Evolutionary conservation across 1,140 invertebrate species (phyloP), one percentile per base, ranked within the genome.

Genomic region (Apocrypta bakeri): DNA sequence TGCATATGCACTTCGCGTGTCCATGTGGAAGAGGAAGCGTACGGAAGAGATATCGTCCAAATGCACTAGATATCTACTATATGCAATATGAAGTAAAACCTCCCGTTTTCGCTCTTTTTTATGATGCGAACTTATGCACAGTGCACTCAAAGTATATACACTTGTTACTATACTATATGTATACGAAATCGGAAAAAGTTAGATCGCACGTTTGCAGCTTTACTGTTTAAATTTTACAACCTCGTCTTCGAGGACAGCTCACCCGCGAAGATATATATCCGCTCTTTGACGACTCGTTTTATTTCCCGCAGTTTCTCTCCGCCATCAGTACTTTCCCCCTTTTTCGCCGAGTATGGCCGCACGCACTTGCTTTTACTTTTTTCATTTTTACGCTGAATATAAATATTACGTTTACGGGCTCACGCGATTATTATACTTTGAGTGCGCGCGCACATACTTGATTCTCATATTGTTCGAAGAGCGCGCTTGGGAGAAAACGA

Each of bases 401-500:
- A 37, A 72, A 72, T 72, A 42, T 42, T 40, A 37, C 33, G 37
- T 40, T 72, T 40, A 72, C 31, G 69, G n/a, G 37, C 24, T 21
- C 7, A 4, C 24, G 33, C 24, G 63, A 72, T 72, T 8, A 40
- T 72, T 42, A 37, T 72, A 24, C 25, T 72, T 72, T 42, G 33
- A 33, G 31, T 17, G 17, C 33, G 17, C n/a, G 33, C 21, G 29
- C 63, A 9, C n/a, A n/a, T n/a, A n/a, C 63, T 29, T 31, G n/a
- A 72, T 72, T 40, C 69, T 72, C 31, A 42, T 33, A 33, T 72
- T 42, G 33, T 37, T 24, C 31, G 33, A 72, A 8, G n/a, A 9
- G 33, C n/a, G n/a, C n/a, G n/a, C 37, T 37, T 37, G 2, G 33
- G 69, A 40, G 69, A 72, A 72, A 72, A 72, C 33, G n/a, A 69